Conservation (phyloP, 2,797 vertebrate species). For the Champsocephalus esox region DNA sequence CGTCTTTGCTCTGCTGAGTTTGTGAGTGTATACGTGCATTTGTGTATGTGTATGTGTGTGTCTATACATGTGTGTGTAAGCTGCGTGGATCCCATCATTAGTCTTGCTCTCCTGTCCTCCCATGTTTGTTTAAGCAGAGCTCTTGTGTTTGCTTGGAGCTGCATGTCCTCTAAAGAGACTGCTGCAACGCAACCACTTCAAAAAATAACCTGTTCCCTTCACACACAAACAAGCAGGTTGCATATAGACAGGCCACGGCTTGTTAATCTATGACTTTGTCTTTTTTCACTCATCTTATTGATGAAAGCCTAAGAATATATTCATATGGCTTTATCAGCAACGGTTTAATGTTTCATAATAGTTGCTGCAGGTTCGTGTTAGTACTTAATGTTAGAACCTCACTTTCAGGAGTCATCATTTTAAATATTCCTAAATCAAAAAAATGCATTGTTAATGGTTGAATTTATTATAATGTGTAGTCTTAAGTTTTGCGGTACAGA, state of each 20-base stretch:
- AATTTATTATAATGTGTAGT: background rate
- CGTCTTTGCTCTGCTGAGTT: slow-evolving; percentile 56
- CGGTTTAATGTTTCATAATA: background rate
- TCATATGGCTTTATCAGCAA: background rate
- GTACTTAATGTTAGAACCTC: background rate
- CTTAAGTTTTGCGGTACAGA: background rate
- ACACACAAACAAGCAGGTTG: slow-evolving; percentile 36
- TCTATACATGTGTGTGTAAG: slow-evolving; percentile 71
- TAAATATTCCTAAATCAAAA: background rate
- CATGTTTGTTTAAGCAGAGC: slow-evolving; percentile 91
- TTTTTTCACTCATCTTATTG: slow-evolving; percentile 32
- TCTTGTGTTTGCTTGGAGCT: slow-evolving; percentile 86
- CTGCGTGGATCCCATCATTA: slow-evolving; percentile 91
- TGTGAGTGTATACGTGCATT: slow-evolving; percentile 55
- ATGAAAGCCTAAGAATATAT: slow-evolving; percentile 18
- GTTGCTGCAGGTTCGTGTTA: background rate
- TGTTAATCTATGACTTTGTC: slow-evolving; percentile 66
- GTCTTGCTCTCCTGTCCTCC: slow-evolving; percentile 92
- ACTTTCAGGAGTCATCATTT: background rate
- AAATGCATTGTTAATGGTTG: background rate
- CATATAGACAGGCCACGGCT: slow-evolving; percentile 56
- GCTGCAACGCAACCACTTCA: slow-evolving; percentile 69
- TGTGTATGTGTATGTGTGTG: slow-evolving; percentile 44
- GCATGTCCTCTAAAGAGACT: slow-evolving; percentile 72
- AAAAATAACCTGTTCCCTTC: slow-evolving; percentile 61